Evolutionary conservation across 2,888 invertebrate species (phyloP).

Genomic region (Hypena proboscidalis): DNA sequence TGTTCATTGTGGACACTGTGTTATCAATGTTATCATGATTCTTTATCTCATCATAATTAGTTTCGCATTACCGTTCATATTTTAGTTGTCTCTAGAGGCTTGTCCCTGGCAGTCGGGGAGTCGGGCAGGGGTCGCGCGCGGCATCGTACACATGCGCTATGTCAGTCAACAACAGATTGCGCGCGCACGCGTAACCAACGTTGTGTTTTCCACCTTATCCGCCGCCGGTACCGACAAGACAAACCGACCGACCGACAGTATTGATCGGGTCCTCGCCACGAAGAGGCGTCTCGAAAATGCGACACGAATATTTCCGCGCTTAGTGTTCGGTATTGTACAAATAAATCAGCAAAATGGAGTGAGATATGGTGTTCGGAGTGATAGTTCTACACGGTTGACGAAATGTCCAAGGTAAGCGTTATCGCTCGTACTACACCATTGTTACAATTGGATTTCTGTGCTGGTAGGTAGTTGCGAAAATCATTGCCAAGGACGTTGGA

Average conservation of each 20-base stretch:
- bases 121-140: conserved; percentile 48
- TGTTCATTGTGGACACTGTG: neutral
- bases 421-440: conserved; percentile 37
- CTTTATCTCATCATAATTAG: conserved; percentile 10
- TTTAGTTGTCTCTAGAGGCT: conserved; percentile 15
- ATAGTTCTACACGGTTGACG: conserved; percentile 51
- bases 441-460: conserved; percentile 42
- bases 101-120: conserved; percentile 34
- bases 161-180: conserved; percentile 78
- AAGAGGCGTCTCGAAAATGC: conserved; percentile 70
- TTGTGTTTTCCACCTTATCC: conserved; percentile 72
- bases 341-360: conserved; percentile 53
- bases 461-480: conserved; percentile 65
- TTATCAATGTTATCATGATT: conserved; percentile 9
- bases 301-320: conserved; percentile 61
- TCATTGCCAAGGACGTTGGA: conserved; percentile 55
- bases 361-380: conserved; percentile 54
- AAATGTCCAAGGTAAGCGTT: conserved; percentile 79
- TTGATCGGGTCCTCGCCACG: conserved; percentile 79
- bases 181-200: conserved; percentile 73
- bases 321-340: conserved; percentile 48
- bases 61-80: conserved; percentile 12
- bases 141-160: conserved; percentile 67
- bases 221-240: conserved; percentile 61
- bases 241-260: conserved; percentile 65